Evolutionary conservation across 2,888 invertebrate genomes (phyloP).

Genomic region (Troilus luridus): DNA sequence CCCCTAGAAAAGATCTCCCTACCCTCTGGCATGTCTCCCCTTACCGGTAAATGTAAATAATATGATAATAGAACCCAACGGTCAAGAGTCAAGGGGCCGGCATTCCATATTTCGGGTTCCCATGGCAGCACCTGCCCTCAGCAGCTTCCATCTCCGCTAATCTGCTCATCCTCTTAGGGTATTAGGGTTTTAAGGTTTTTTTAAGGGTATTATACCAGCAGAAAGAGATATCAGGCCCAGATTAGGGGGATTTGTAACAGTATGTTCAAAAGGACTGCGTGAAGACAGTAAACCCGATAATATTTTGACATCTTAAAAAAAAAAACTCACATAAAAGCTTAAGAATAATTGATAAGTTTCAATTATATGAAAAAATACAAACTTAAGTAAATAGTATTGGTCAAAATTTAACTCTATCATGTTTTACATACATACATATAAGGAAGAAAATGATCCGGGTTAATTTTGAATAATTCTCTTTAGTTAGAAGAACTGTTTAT

Average conservation of each 20-base stretch:
- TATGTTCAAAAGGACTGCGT: background rate
- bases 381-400: no score
- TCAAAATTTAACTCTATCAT: no score
- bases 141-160: background rate
- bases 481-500: no score
- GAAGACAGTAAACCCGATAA: background rate
- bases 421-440: no score
- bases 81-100: constrained; percentile 30
- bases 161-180: constrained; percentile 37
- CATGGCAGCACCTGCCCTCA: constrained; percentile 8
- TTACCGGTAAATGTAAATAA: background rate
- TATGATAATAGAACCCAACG: constrained; percentile 43
- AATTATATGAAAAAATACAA: no score
- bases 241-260: background rate
- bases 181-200: background rate
- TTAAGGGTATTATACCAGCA: background rate
- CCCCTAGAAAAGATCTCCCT: background rate
- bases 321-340: no score
- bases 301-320: no score
- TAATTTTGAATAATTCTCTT: no score
- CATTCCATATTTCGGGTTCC: constrained; percentile 46
- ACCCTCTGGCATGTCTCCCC: background rate
- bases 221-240: constrained; percentile 1
- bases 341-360: no score
- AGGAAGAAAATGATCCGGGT: no score